Base-by-base conservation (phyloP, 2,113 vertebrate genomes). In the Australoheros scitulus region DNA sequence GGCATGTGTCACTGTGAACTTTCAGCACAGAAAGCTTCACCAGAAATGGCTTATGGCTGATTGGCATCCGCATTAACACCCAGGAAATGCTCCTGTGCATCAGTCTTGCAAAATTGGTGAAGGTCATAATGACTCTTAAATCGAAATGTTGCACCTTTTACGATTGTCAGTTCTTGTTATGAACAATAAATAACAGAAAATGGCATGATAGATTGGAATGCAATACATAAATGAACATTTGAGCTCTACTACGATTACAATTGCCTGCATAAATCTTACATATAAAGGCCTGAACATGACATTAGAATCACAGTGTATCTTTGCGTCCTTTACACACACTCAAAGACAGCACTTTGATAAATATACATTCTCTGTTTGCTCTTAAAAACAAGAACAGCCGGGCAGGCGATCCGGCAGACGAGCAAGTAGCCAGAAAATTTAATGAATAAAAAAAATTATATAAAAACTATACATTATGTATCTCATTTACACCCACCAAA, bases 151-250 rank as follows among this genome's bases (percentile, higher is more conserved):
- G 79, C 87, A 81, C 76, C 79, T 72, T 56, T 86, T 36, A 80
- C 20, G 91, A 95, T 95, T 94, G 93, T 95, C 94, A 85, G 83
- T 86, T 79, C 22, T 61, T 83, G 74, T 72, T 75, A 61, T 87
- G 64, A 86, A 83, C 74, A 95, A 95, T 95, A 95, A 94, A 95
- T 95, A 92, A 94, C 77, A 90, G 75, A 88, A 86, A 86, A 89
- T 5, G 52, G 75, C 75, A 76, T 11, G 75, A 80, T 50, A 24
- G 75, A 87, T 79, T 88, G 83, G 78, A 92, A 92, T 83, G 76
- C 68, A 57, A 22, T 43, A 61, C 57, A 17, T 32, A 43, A 81
- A 77, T 47, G 29, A 65, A 58, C 84, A 77, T 63, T 43, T 82
- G 24, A 88, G 34, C 18, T 80, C 64, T 64, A 83, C 43, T 47